Percentiles rank a stretch among this genome's conserved stretches.
Conservation (phyloP, 2,888 invertebrate genomes). For the Acleris emargana region DNA sequence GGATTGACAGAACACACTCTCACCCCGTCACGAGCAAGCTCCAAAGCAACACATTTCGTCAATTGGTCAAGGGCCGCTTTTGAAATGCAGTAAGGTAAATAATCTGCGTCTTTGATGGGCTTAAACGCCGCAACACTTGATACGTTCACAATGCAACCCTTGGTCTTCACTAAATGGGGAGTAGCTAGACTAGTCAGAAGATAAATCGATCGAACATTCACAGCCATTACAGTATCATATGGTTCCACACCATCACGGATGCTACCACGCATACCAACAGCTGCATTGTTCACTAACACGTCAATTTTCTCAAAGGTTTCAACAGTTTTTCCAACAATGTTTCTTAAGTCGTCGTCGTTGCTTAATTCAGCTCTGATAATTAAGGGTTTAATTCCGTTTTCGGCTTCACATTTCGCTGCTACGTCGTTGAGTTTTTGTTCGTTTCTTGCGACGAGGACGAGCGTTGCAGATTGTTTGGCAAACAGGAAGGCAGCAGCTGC, state of each 20-base stretch:
- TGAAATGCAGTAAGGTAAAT: conserved; percentile 94
- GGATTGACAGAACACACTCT: conserved; percentile 96
- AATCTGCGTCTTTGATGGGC: conserved; percentile 84
- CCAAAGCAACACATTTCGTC: conserved; percentile 94
- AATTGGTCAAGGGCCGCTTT: conserved; percentile 97
- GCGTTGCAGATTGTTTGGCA: conserved; percentile 85
- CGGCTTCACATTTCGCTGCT: conserved; percentile 81
- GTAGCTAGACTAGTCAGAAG: conserved; percentile 91
- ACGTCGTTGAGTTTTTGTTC: conserved; percentile 85
- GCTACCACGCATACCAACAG: conserved; percentile 88
- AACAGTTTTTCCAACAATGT: conserved; percentile 86
- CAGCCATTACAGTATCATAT: conserved; percentile 92
- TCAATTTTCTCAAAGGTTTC: conserved; percentile 87
- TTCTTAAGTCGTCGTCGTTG: conserved; percentile 86
- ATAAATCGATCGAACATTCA: conserved; percentile 91
- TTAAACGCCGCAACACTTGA: conserved; percentile 94
- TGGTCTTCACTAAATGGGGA: conserved; percentile 90
- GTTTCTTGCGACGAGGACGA: conserved; percentile 88
- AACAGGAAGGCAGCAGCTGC: conserved; percentile 87
- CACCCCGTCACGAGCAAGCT: conserved; percentile 89
- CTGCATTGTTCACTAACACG: conserved; percentile 93
- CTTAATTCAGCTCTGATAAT: conserved; percentile 86
- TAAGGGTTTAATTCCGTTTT: conserved; percentile 75
- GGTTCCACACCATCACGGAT: conserved; percentile 92
- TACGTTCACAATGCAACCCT: conserved; percentile 95